A percentile compares a stretch with the other conserved stretches of the same genome.
Conservation (phyloP, 35 echinoderm and acorn worm species). For the Anneissia japonica region DNA sequence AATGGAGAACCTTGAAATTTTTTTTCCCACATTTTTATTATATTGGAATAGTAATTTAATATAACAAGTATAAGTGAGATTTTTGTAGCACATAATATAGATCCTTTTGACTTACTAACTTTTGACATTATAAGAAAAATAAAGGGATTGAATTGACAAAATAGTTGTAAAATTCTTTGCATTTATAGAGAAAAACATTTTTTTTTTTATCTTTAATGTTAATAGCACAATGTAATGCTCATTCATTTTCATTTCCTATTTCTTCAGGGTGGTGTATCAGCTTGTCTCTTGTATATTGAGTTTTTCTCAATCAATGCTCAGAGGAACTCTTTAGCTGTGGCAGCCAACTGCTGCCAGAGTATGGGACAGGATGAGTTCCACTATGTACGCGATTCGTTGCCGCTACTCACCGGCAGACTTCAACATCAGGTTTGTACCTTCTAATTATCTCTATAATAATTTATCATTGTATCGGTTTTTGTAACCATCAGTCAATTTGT, state of each 20-base stretch:
- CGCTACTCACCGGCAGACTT: slow-evolving; percentile 69
- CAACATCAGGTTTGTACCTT: slow-evolving; percentile 67
- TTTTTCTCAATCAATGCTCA: slow-evolving; percentile 97
- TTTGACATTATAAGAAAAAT: not conserved
- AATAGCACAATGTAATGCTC: not conserved
- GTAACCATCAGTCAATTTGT: too few species aligned
- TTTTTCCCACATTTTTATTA: too few species aligned
- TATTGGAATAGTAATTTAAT: too few species aligned
- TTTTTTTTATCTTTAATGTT: not conserved
- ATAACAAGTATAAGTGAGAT: too few species aligned
- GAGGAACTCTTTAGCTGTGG: slow-evolving; percentile 81
- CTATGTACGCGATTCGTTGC: slow-evolving; percentile 67
- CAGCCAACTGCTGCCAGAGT: slow-evolving; percentile 97
- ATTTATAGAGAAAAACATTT: not conserved
- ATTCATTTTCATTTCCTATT: slow-evolving; percentile 2
- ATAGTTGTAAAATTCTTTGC: not conserved
- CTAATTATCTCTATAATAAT: too few species aligned
- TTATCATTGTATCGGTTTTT: too few species aligned
- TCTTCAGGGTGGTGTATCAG: slow-evolving; percentile 82
- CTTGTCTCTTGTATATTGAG: slow-evolving; percentile 94
- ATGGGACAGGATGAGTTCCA: slow-evolving; percentile 85
- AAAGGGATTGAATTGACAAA: not conserved
- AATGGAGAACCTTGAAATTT: too few species aligned
- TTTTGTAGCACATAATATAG: too few species aligned
- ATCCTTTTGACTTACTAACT: too few species aligned